Evolutionary conservation across 1,140 invertebrate genomes (phyloP), one percentile per base, ranked within the genome.

Genomic region (Portunus trituberculatus): DNA sequence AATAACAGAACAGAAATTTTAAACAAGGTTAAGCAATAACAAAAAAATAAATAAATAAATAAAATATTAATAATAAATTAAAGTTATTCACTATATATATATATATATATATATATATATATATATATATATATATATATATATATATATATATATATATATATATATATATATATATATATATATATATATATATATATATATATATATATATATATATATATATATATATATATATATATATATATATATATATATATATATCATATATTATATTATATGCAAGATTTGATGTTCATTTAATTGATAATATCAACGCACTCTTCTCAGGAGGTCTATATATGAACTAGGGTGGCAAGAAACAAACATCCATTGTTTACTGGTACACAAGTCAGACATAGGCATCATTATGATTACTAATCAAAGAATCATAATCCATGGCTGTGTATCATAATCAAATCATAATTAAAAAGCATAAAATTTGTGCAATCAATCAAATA

Each of bases 191-290:
- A 88, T 59, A 91, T 59, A 67, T 59, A 88, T 12, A 67, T 67
- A 59, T 12, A 59, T 59, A 59, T 12, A 12, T 59, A 91, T 59
- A 67, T 12, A 88, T 12, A 67, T 88, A 88, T 67, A 91, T 91
- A 67, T 91, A 59, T 88, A 91, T 67, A 88, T 67, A 88, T 91
- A 59, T 91, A 91, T 88, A 88, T 67, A 67, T 88, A 91, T 59
- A 88, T 88, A 91, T 88, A 83, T 76, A 46, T 94, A 28, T 46
- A 95, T 87, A 87, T 87, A 87, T 87, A 87, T 12, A 87, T 12
- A 87, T 12, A 87, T 12, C 12, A n/a, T n/a, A n/a, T n/a, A n/a
- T n/a, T 12, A 87, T 31, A 87, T 12, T 87, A 12, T 16, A 46
- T 46, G 48, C n/a, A 90, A 32, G 28, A 28, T 16, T 1, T 25